Conservation (phyloP, 1,140 invertebrate genomes). For the Dreissena rostriformis region DNA sequence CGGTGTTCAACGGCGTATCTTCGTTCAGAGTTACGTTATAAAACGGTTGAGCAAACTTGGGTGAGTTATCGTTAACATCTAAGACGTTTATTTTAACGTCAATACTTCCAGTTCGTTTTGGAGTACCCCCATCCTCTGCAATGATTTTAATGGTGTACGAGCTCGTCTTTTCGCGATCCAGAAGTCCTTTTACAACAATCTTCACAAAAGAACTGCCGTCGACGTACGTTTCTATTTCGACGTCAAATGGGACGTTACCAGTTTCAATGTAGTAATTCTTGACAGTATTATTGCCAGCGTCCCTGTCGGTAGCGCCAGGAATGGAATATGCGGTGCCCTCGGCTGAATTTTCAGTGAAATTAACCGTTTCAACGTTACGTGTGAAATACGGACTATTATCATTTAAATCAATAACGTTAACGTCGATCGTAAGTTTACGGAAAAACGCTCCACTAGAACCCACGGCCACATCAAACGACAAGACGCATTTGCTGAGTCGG, state of each 20-base stretch:
- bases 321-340: slow-evolving; percentile 57
- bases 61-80: slow-evolving; percentile 97
- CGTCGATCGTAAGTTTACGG: slow-evolving; percentile 83
- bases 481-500: slow-evolving; percentile 54
- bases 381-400: slow-evolving; percentile 94
- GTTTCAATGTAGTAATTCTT: slow-evolving; percentile 62
- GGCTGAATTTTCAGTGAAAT: slow-evolving; percentile 63
- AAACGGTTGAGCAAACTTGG: slow-evolving; percentile 85
- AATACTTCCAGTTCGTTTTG: slow-evolving; percentile 83
- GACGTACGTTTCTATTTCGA: slow-evolving; percentile 58
- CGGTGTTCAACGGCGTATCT: slow-evolving; percentile 55
- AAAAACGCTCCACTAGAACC: slow-evolving; percentile 67
- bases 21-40: slow-evolving; percentile 89
- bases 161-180: slow-evolving; percentile 94
- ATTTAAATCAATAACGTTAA: slow-evolving; percentile 92
- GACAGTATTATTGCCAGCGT: slow-evolving; percentile 69
- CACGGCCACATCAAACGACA: slow-evolving; percentile 64
- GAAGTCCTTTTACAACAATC: slow-evolving; percentile 61
- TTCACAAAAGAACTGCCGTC: slow-evolving; percentile 65
- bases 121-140: slow-evolving; percentile 93
- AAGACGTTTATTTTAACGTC: slow-evolving; percentile 70
- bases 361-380: slow-evolving; percentile 4
- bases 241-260: slow-evolving; percentile 62
- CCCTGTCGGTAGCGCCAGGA: slow-evolving; percentile 66
- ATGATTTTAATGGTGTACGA: slow-evolving; percentile 94